Evolutionary conservation across 2,113 vertebrate genomes (phyloP), one percentile per base, ranked within the genome.

Genomic region (Peromyscus californicus): DNA sequence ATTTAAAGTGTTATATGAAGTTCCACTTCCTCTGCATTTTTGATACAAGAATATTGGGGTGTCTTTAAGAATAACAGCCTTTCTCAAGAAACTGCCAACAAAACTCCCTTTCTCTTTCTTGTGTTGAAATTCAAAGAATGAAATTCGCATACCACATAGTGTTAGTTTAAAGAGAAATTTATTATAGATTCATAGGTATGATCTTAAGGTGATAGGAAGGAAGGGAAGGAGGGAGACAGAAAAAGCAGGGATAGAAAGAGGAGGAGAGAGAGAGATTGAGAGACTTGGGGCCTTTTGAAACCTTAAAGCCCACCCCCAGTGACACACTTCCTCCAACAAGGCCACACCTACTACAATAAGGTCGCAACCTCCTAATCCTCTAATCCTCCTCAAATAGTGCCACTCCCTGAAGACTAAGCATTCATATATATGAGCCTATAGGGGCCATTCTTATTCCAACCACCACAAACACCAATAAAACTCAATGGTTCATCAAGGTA

Each of bases 1-100:
- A 76, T n/a, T 76, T 91, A 88, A 85, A 89, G n/a, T 48, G 74
- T 36, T 89, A 11, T 78, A 22, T 92, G 15, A 92, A 89, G 45
- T 86, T 83, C 21, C 13, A 67, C 45, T 80, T 96, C 45, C 45
- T 90, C 45, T 72, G 74, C 48, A n/a, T 80, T 92, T 87, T 63
- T 54, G 24, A 76, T 45, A 42, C 42, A 82, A 82, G 33, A 59
- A 59, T 7, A 59, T 24, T n/a, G 31, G 5, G 36, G 54, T n/a
- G 5, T 13, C 54, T 82, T 59, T 82, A 10, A 59, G 19, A 82
- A 82, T 82, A 19, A n/a, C 57, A 24, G 21, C 19, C 33, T n/a
- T 82, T 57, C 57, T 42, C 39, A 76, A 29, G 24, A 29, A 45
- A 26, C 11, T 59, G 8, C 11, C 21, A 24, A 19, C 54, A 82